Base-by-base conservation (phyloP, 2,797 vertebrate species). In the Podarcis siculus region DNA sequence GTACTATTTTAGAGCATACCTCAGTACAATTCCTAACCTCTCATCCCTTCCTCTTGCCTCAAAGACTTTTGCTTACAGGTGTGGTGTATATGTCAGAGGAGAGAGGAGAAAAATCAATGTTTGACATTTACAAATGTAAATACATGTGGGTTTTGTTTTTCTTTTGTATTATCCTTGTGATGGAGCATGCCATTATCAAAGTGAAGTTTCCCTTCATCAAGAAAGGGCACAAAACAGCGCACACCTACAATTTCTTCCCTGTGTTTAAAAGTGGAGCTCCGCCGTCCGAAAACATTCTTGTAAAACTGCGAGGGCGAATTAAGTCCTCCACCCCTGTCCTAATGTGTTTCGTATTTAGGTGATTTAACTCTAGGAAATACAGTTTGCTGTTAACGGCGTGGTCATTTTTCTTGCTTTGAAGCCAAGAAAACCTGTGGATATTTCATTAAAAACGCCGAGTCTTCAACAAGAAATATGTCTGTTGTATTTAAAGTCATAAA, bases 371-470 rank as follows among this genome's bases (percentile, higher is more conserved):
- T 94, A 92, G 90, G 90, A 39, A 89, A 87, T 82, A 64, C 87
- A 86, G 82, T 67, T 92, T 83, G 90, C 91, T 86, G 72, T 90
- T 66, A 61, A 87, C 1, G 87, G 76, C 83, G 90, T 95, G 86
- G 42, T 83, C 89, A 83, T 67, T 93, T 78, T 82, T 58, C 71
- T 92, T 86, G 91, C 92, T 95, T 93, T 90, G 79, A 86, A 86
- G 90, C 92, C 89, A 90, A 93, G 2, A 83, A 67, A 92, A 86
- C 88, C 89, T 87, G 90, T 95, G 94, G 91, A 91, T 93, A 92
- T 94, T 92, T 91, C 3, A 95, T 95, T 95, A 96, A 96, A 96
- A 94, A 93, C 75, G 92, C 86, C 87, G 83, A 94, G 91, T 86
- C 92, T 91, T 79, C 81, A 82, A 89, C 6, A 39, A 82, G 39